Base-by-base conservation (phyloP, 2,113 vertebrate genomes). In the Hymenochirus boettgeri region DNA sequence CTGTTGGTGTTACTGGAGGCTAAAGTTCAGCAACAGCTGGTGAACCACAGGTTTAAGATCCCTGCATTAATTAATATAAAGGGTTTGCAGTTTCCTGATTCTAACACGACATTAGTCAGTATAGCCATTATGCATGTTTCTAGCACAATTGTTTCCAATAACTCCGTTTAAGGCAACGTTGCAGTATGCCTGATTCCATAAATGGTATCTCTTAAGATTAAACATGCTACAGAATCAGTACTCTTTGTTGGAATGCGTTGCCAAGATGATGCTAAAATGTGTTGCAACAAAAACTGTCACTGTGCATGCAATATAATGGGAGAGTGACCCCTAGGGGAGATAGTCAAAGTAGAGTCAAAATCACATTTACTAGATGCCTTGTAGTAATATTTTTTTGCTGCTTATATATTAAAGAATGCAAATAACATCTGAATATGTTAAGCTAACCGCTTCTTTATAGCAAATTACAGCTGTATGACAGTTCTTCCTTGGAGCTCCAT, bases 261-360 rank as follows among this genome's bases (percentile, higher is more conserved):
- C 29, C 29, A 31, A 31, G 10, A 31, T 6, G 29, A 5, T 6
- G 29, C 5, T 10, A 10, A 31, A 31, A 10, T 31, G 5, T 31
- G 10, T 6, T 6, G 29, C 5, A 31, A 31, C 10, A 31, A 31
- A 31, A 5, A 31, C 10, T 5, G 29, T 31, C 29, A 31, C 29
- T 31, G n/a, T 13, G 13, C 17, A 22, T 7, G 46, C 26, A 51
- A 7, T 57, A n/a, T n/a, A 59, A 45, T 45, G 15, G 6, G 35
- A 53, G 19, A 60, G 48, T 53, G 48, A 53, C 24, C 56, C 26
- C 65, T 45, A 60, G 57, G 57, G 57, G 47, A 53, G 22, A 39
- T 39, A 13, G 22, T 22, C 18, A 37, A 10, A 57, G 42, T 15
- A n/a, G 11, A n/a, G 39, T 42, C 2, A 42, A n/a, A 17, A n/a